These are phyloP conservation scores for Liposcelis brunnea DNA, from an alignment of 2,888 invertebrate species.

Conservation along the genomic window DNA sequence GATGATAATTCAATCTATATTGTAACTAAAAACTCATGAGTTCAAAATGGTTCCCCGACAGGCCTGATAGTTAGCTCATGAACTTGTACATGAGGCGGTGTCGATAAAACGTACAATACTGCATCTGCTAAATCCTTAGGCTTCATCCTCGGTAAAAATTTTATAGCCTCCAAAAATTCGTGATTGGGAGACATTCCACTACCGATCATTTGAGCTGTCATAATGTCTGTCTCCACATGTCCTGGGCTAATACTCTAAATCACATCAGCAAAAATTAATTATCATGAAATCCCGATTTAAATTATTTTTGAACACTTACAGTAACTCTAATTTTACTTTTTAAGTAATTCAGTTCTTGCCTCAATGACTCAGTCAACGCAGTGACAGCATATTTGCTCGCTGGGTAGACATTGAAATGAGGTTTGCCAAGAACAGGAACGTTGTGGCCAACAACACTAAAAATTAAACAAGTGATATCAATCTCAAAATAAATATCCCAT, in stretches of 20 bases:
- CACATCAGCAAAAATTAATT: background rate
- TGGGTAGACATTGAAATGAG: slow-evolving; percentile 18
- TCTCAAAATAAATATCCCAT: too few species aligned
- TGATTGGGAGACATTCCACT: background rate
- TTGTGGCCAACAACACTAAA: slow-evolving; percentile 22
- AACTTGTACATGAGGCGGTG: slow-evolving; percentile 7
- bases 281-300: too few species aligned
- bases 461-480: too few species aligned
- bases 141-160: background rate
- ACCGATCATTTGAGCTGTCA: background rate
- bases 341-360: slow-evolving; percentile 22
- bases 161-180: background rate
- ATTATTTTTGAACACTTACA: too few species aligned
- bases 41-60: slow-evolving; percentile 1
- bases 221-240: background rate
- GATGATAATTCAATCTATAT: too few species aligned
- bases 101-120: background rate
- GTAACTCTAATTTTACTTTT: slow-evolving; percentile 15
- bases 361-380: slow-evolving; percentile 24
- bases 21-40: too few species aligned
- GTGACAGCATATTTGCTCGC: slow-evolving; percentile 26
- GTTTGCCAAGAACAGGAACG: slow-evolving; percentile 17
- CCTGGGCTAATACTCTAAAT: slow-evolving; percentile 1
- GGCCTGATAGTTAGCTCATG: background rate
- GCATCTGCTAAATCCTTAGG: slow-evolving; percentile 4